These are phyloP conservation scores for Parotocinclus haroldoi DNA, from an alignment of 2,797 vertebrate species.

Conservation along the genomic window DNA sequence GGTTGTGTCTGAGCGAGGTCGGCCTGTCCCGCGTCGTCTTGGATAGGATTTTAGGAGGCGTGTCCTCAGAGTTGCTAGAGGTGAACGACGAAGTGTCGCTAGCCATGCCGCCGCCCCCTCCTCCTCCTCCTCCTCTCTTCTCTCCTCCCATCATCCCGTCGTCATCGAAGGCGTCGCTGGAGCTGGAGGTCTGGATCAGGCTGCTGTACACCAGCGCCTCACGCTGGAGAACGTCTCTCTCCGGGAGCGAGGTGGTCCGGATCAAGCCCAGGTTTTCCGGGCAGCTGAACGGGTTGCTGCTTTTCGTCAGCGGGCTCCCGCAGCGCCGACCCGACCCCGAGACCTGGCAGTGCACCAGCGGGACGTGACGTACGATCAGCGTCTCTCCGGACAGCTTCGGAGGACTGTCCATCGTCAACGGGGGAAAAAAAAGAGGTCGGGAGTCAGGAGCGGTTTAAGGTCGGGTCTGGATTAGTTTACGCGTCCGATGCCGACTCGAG, in stretches of 20 bases:
- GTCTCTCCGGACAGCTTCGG: slow-evolving; percentile 91
- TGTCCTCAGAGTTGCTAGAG: slow-evolving; percentile 73
- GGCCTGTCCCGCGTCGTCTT: slow-evolving; percentile 51
- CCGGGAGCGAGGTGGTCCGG: slow-evolving; percentile 79
- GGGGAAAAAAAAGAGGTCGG: slow-evolving; percentile 4
- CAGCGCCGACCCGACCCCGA: slow-evolving; percentile 76
- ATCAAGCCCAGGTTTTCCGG: slow-evolving; percentile 80
- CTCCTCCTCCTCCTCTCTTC: slow-evolving; percentile 41
- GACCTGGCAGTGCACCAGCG: slow-evolving; percentile 96
- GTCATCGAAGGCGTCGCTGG: slow-evolving; percentile 42
- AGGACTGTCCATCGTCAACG: slow-evolving; percentile 84
- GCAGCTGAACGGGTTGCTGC: slow-evolving; percentile 82
- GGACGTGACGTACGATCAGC: slow-evolving; percentile 95
- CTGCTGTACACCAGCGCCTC: slow-evolving; percentile 87
- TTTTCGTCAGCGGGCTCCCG: slow-evolving; percentile 67
- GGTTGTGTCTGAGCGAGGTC: slow-evolving; percentile 78
- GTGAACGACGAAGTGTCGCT: slow-evolving; percentile 71
- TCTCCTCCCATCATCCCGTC: slow-evolving; percentile 46
- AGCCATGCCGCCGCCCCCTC: slow-evolving; percentile 61
- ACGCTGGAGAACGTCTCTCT: slow-evolving; percentile 82
- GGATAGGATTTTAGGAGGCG: slow-evolving; percentile 51
- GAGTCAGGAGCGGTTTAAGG: not conserved
- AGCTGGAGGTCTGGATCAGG: slow-evolving; percentile 74
- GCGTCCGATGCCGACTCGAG: slow-evolving; percentile 38
- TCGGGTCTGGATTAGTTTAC: slow-evolving; percentile 51